A percentile compares a stretch with the other conserved stretches of the same genome.
These are phyloP conservation scores for Hydractinia echinata DNA, from an alignment of 30 jellyfish, hydroid and myxozoan genomes.

Conservation along the genomic window DNA sequence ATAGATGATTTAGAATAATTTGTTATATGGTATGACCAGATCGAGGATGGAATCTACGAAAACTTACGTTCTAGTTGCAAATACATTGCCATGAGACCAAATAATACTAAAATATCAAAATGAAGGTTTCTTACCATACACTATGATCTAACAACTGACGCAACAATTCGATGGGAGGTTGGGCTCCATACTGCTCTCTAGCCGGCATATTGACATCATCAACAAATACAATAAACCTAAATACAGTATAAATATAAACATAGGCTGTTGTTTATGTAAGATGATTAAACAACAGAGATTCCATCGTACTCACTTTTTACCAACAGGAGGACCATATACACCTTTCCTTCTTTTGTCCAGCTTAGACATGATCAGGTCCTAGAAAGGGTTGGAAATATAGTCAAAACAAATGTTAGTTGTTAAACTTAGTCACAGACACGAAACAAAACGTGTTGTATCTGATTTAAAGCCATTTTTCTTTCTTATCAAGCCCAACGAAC, in stretches of 20 bases:
- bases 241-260: background rate
- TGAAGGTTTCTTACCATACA: constrained; percentile 50
- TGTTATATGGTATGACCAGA: too few species aligned
- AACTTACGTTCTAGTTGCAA: too few species aligned
- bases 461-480: constrained; percentile 2
- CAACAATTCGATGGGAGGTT: constrained; percentile 92
- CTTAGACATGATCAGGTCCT: constrained; percentile 93
- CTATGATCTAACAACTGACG: constrained; percentile 91
- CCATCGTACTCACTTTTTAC: constrained; percentile 64
- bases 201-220: constrained; percentile 98
- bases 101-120: background rate
- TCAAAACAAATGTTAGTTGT: too few species aligned
- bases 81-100: too few species aligned
- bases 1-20: too few species aligned
- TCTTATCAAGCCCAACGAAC: constrained; percentile 21
- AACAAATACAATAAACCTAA: constrained; percentile 69
- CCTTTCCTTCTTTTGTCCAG: constrained; percentile 94
- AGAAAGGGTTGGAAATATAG: background rate
- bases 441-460: background rate
- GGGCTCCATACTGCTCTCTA: constrained; percentile 93
- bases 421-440: too few species aligned
- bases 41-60: too few species aligned
- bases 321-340: constrained; percentile 95
- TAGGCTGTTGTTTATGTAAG: background rate
- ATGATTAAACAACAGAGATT: background rate